A percentile compares a stretch with the other conserved stretches of the same genome.
Evolutionary conservation across 2,113 vertebrate species (phyloP).

Genomic region (Aspiorhynchus laticeps): DNA sequence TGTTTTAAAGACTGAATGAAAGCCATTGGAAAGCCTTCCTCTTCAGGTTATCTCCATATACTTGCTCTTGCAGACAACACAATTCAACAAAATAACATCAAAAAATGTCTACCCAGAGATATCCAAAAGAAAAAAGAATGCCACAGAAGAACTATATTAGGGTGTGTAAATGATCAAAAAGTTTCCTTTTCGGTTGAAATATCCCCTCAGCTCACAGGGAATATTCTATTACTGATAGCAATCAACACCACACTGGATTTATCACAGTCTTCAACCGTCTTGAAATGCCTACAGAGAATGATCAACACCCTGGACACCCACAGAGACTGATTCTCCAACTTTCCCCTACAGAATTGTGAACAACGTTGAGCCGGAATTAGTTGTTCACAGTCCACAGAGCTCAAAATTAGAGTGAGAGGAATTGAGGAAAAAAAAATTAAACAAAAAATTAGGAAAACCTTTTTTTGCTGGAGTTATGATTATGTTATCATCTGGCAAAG

Average conservation of each 20-base stretch:
- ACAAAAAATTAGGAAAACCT: slow-evolving; percentile 3
- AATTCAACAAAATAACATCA: slow-evolving; percentile 60
- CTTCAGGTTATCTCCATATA: slow-evolving; percentile 32
- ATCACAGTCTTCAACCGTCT: background rate
- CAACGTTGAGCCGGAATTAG: background rate
- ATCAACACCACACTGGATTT: slow-evolving; percentile 23
- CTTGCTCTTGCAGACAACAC: slow-evolving; percentile 54
- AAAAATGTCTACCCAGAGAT: slow-evolving; percentile 55
- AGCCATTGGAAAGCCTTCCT: background rate
- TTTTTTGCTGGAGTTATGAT: slow-evolving; percentile 9
- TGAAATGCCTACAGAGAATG: slow-evolving; percentile 31
- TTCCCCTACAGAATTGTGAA: background rate
- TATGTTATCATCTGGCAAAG: slow-evolving; percentile 39
- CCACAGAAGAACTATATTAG: background rate
- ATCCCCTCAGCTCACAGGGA: background rate
- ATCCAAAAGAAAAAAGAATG: slow-evolving; percentile 14
- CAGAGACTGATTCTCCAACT: background rate
- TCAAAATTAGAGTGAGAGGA: background rate
- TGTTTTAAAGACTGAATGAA: background rate
- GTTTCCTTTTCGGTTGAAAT: background rate
- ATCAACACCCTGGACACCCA: slow-evolving; percentile 7
- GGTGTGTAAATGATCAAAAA: background rate
- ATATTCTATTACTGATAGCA: background rate
- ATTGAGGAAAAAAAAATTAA: background rate
- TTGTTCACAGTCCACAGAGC: slow-evolving; percentile 19